Conservation (phyloP, 2,113 vertebrate genomes). For the Hemiprocne comata region DNA sequence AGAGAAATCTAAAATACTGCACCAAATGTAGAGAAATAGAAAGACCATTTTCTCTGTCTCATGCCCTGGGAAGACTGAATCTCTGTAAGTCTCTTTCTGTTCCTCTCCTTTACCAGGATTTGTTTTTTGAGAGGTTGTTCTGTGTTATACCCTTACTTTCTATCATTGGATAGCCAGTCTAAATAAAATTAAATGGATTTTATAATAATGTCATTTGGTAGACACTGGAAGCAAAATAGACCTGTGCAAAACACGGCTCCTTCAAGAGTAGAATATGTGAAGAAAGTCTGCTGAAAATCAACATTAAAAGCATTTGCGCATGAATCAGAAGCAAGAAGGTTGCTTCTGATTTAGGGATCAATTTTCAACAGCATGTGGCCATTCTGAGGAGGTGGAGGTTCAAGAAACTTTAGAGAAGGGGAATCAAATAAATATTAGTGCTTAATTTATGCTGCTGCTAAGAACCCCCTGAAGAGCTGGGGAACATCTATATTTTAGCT, state of each 20-base stretch:
- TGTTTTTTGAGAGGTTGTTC: background rate
- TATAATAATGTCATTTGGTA: background rate
- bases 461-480: background rate
- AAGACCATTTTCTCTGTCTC: background rate
- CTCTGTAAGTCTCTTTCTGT: background rate
- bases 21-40: background rate
- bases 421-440: background rate
- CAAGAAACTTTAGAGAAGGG: background rate
- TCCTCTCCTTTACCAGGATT: background rate
- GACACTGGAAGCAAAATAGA: conserved; percentile 10
- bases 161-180: background rate
- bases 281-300: background rate
- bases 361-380: background rate
- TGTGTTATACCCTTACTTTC: background rate
- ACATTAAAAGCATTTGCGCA: background rate
- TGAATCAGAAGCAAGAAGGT: background rate
- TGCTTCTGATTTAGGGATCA: background rate
- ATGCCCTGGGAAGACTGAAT: background rate
- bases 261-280: background rate
- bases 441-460: background rate
- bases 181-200: background rate
- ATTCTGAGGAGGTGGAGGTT: background rate
- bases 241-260: background rate
- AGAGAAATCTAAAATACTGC: background rate
- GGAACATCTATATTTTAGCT: background rate